Base-by-base conservation (phyloP, 1,140 invertebrate genomes). In the Cydia amplana region DNA sequence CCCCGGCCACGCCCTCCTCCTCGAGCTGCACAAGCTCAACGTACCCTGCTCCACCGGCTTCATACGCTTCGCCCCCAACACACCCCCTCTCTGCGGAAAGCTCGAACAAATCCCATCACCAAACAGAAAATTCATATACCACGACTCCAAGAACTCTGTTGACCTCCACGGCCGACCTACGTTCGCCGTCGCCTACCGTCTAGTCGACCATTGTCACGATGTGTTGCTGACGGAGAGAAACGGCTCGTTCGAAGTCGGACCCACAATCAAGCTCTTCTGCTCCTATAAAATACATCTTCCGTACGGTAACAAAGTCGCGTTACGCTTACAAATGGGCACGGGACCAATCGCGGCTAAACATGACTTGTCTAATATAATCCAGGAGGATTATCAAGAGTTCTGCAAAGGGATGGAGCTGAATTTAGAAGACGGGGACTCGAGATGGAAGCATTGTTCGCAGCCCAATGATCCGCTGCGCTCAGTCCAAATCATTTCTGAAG, bases 191-290 rank as follows among this genome's bases (percentile, higher is more conserved):
- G 88, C 85, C 40, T 95, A 94, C 88, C 94, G 93, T 78, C 85
- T 94, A 74, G 95, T 95, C 32, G 95, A 95, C 86, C 94, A 94
- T 82, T 96, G 95, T 78, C 95, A 95, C 82, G 94, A 95, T 85
- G 91, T 95, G 55, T 94, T 94, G 4, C 92, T 95, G 74, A 92
- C 93, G 63, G 87, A 87, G n/a, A 92, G 91, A 75, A 95, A 95
- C 87, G 94, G 94, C 79, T 94, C 94, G 76, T 94, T 95, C 86
- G 93, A 94, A 81, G 86, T 95, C 74, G 90, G 93, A 74, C 94
- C 94, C 6, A 91, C 91, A 0, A 83, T 86, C 3, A 93, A 93
- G 49, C 82, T 95, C 6, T 87, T 93, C 65, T 96, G 95, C 82
- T 94, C 94, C 18, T 95, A 95, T 85, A 91, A 92, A 77, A 94